Conservation (phyloP, 2,888 invertebrate genomes). For the Halictus ligatus region DNA sequence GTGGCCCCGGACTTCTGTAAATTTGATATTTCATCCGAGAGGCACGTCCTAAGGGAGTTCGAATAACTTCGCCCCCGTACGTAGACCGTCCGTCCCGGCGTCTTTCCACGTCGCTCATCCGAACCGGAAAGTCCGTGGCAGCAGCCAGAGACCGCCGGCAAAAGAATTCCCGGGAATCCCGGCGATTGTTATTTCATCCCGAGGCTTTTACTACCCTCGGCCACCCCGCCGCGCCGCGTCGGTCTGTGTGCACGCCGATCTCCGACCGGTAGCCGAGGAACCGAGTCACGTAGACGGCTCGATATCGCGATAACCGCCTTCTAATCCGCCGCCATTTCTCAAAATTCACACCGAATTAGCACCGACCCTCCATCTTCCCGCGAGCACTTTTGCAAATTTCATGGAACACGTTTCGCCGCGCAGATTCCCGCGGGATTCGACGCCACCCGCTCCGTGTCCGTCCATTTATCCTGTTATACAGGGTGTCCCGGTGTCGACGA, state of each 20-base stretch:
- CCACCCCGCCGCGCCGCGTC: no score
- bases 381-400: conserved; percentile 51
- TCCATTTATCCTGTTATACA: conserved; percentile 42
- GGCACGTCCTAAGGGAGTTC: conserved; percentile 50
- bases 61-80: conserved; percentile 27
- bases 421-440: conserved; percentile 40
- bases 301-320: conserved; percentile 5
- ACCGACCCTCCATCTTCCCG: conserved; percentile 44
- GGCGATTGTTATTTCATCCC: conserved; percentile 42
- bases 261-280: background rate
- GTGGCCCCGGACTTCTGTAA: conserved; percentile 47
- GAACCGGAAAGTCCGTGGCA: background rate
- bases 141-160: background rate
- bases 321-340: conserved; percentile 21
- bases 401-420: conserved; percentile 17
- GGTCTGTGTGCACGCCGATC: background rate
- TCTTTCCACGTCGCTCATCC: conserved; percentile 13
- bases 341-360: conserved; percentile 36
- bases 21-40: conserved; percentile 62
- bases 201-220: background rate
- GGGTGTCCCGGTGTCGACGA: background rate
- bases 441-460: conserved; percentile 45
- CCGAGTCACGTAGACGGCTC: conserved; percentile 2
- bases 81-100: background rate
- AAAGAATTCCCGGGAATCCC: conserved; percentile 17